Base-by-base conservation (phyloP, 2,888 invertebrate species). In the Perizoma flavofasciatum region DNA sequence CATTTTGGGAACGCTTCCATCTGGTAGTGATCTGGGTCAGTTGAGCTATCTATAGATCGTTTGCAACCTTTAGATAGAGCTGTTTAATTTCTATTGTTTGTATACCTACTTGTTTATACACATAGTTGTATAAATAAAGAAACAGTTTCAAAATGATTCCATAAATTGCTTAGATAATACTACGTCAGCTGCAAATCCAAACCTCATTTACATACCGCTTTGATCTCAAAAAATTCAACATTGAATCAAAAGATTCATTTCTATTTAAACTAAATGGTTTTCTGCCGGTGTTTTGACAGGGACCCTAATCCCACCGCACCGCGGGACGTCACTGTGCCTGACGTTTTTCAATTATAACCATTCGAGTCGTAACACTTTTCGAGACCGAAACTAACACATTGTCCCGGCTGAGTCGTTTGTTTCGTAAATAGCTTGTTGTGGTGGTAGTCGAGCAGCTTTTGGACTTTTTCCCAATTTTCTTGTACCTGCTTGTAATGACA, bases 271-370 rank as follows among this genome's bases (percentile, higher is more conserved):
- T 58, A 59, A 62, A 62, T 62, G 62, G 58, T 62, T 59, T 65
- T 58, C 58, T 59, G 63, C 57, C 62, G 61, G 53, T 49, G 59
- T 67, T 65, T 67, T 66, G 68, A 66, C 68, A 85, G 83, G 71
- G 82, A 84, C 86, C 88, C 87, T 86, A 85, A 83, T 85, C 85
- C 82, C 67, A 66, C 65, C 77, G 75, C 88, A 75, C 86, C 79
- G 83, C 84, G 85, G 88, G 88, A 83, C 82, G 86, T 81, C 85
- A 70, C 80, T 88, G 88, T 78, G 66, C 67, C 75, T 85, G 88
- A 88, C 88, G 71, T 86, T 88, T 88, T 87, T 70, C 72, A 72
- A 72, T 69, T 88, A 88, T 83, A 86, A 83, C 81, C 82, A 83
- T 51, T 58, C 82, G 79, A 83, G 77, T 79, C 81, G 84, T 83